Evolutionary conservation across 2,113 vertebrate species (phyloP).

Genomic region (Corythornis cristatus): DNA sequence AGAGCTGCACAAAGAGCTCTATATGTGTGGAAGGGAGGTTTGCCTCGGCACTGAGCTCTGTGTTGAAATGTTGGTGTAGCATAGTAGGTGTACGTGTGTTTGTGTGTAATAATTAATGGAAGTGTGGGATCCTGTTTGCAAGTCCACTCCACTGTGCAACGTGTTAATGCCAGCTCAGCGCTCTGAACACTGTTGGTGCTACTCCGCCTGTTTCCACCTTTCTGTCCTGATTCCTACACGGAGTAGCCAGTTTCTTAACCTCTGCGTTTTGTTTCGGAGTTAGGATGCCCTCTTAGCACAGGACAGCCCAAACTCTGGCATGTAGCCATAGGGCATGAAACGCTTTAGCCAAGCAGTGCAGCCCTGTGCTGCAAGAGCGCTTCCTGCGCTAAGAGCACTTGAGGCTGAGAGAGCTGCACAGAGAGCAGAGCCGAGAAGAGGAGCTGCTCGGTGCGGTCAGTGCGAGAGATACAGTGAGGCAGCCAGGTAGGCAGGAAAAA

Average conservation of each 20-base stretch:
- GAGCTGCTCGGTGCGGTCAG: background rate
- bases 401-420: background rate
- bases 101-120: background rate
- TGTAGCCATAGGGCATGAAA: background rate
- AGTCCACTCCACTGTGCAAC: background rate
- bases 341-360: background rate
- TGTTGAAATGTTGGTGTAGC: background rate
- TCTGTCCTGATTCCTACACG: background rate
- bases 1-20: background rate
- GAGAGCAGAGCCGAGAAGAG: background rate
- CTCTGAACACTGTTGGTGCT: background rate
- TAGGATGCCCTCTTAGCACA: background rate
- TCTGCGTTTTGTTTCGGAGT: background rate
- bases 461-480: background rate
- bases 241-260: background rate
- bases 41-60: background rate
- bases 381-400: background rate
- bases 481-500: accelerated
- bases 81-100: background rate
- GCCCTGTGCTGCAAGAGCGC: background rate
- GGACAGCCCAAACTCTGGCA: background rate
- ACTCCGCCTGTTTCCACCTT: background rate
- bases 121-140: background rate
- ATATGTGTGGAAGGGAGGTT: background rate
- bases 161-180: accelerated